A percentile compares a stretch with the other conserved stretches of the same genome.
Conservation (phyloP, 1,140 invertebrate species). For the Hyposmocoma kahamanoa region DNA sequence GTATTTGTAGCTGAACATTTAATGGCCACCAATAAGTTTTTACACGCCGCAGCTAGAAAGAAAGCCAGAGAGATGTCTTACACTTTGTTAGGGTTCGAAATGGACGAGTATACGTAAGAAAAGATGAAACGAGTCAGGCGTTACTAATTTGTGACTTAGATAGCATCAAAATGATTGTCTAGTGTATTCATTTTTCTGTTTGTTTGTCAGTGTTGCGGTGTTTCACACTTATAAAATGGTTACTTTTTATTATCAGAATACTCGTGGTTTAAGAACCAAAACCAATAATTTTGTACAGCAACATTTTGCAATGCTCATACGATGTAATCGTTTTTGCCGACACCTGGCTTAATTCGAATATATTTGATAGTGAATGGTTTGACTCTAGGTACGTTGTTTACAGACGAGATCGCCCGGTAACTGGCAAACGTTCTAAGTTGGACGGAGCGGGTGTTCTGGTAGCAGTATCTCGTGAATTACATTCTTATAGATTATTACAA, state of each 20-base stretch:
- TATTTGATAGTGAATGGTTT: slow-evolving; percentile 8
- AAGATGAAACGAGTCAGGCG: no score
- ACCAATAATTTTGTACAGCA: not conserved
- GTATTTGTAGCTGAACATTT: slow-evolving; percentile 3
- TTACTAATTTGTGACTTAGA: no score
- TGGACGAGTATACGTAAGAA: slow-evolving; percentile 1
- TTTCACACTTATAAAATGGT: not conserved
- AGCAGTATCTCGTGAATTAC: slow-evolving; percentile 7
- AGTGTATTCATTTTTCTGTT: not conserved
- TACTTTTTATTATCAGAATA: not conserved
- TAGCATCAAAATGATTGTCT: no score
- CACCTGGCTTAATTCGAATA: slow-evolving; percentile 13
- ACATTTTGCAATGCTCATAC: not conserved
- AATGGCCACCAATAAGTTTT: not conserved
- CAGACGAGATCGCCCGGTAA: slow-evolving; percentile 6
- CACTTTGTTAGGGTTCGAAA: slow-evolving; percentile 4
- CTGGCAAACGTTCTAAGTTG: not conserved
- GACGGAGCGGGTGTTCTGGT: slow-evolving; percentile 10
- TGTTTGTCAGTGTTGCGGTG: not conserved
- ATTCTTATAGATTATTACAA: not conserved
- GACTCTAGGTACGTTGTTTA: slow-evolving; percentile 10
- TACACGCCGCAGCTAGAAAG: not conserved
- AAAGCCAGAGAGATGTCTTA: not conserved
- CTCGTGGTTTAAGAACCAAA: not conserved
- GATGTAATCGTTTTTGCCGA: slow-evolving; percentile 7